Conservation (phyloP, 2,113 vertebrate species). For the Paramormyrops kingsleyae region DNA sequence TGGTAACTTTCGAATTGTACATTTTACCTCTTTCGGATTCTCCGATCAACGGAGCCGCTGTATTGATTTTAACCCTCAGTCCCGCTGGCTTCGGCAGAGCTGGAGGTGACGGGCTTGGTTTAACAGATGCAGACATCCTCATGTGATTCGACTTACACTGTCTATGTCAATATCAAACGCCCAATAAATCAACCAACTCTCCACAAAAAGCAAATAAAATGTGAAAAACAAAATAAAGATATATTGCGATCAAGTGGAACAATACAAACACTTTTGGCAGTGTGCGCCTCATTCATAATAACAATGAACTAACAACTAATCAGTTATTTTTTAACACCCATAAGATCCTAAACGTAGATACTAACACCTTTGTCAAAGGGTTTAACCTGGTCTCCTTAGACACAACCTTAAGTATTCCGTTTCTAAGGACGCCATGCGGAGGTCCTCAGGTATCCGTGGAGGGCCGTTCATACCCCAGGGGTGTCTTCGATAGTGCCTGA, state of each 20-base stretch:
- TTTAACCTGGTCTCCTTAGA: not conserved
- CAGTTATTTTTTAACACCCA: not conserved
- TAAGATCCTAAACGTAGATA: not conserved
- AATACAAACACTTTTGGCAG: not conserved
- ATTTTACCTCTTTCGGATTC: slow-evolving; percentile 15
- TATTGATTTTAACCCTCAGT: slow-evolving; percentile 7
- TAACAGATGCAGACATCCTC: not conserved
- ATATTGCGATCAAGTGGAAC: not conserved
- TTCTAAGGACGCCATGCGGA: not conserved
- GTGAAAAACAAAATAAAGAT: not conserved
- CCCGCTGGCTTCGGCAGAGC: slow-evolving; percentile 9
- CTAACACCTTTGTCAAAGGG: not conserved
- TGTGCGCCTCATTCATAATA: not conserved
- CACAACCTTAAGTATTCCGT: not conserved
- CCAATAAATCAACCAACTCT: not conserved
- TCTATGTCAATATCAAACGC: not conserved
- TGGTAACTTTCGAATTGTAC: not conserved
- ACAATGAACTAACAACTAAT: not conserved
- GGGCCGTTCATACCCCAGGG: not conserved
- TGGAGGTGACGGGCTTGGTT: slow-evolving; percentile 15
- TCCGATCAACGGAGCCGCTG: not conserved
- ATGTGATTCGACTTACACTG: not conserved
- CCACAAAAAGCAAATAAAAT: not conserved
- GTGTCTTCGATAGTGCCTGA: slow-evolving; percentile 9
- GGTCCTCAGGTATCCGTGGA: slow-evolving; percentile 10